These are phyloP conservation scores for Sesamia inferens DNA, from an alignment of 2,888 invertebrate species.

Conservation along the genomic window DNA sequence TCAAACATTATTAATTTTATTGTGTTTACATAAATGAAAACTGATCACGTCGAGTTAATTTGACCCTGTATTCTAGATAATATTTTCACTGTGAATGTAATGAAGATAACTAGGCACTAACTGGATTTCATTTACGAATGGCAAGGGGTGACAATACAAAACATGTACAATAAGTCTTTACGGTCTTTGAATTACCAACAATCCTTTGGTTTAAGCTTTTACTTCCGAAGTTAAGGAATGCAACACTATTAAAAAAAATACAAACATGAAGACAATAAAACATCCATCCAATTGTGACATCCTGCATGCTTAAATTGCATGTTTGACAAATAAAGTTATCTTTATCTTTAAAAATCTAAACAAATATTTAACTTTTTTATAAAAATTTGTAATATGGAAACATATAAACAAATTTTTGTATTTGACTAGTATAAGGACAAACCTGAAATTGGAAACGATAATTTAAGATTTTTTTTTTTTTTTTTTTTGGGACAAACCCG, in stretches of 20 bases:
- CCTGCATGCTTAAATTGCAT: too few relatives aligned
- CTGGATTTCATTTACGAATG: slow-evolving; percentile 29
- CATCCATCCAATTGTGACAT: too few relatives aligned
- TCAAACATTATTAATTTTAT: too few relatives aligned
- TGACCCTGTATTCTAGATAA: slow-evolving; percentile 26
- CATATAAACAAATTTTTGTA: slow-evolving; percentile 33
- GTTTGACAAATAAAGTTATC: too few relatives aligned
- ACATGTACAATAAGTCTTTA: slow-evolving; percentile 15
- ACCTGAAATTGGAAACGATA: slow-evolving; percentile 19
- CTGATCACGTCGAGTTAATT: background rate
- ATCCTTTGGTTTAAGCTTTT: slow-evolving; percentile 46
- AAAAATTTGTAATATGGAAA: slow-evolving; percentile 25
- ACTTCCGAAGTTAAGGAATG: slow-evolving; percentile 49
- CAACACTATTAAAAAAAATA: slow-evolving; percentile 21
- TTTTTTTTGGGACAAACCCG: too few relatives aligned
- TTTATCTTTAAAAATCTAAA: slow-evolving; percentile 12
- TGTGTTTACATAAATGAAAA: background rate
- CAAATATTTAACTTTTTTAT: slow-evolving; percentile 12
- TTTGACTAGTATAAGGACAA: slow-evolving; percentile 56
- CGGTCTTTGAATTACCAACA: slow-evolving; percentile 18
- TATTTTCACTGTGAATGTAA: slow-evolving; percentile 53
- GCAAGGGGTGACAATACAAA: slow-evolving; percentile 19
- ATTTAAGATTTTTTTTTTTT: too few relatives aligned
- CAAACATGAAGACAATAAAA: background rate
- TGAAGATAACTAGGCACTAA: slow-evolving; percentile 48